Conservation (phyloP, 1,140 invertebrate genomes). For the Coelopa frigida region DNA sequence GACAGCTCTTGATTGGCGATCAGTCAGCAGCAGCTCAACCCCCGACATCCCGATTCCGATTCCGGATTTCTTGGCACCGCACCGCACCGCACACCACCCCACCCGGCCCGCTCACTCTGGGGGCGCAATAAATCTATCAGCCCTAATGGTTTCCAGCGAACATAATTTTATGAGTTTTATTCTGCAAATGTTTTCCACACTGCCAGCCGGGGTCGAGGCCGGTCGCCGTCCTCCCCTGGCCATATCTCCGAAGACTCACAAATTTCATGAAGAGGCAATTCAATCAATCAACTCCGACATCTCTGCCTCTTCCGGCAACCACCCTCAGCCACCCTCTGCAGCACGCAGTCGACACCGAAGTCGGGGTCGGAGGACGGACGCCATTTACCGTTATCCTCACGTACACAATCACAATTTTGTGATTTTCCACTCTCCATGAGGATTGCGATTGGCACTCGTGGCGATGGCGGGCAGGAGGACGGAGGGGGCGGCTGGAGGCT, state of each 20-base stretch:
- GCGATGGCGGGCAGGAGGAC: too few relatives aligned
- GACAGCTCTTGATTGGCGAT: too few relatives aligned
- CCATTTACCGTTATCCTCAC: constrained; percentile 36
- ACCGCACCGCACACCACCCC: not conserved
- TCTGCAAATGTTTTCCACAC: constrained; percentile 16
- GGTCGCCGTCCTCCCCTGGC: too few relatives aligned
- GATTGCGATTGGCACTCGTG: too few relatives aligned
- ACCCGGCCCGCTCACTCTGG: not conserved
- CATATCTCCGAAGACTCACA: constrained; percentile 45
- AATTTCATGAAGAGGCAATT: constrained; percentile 46
- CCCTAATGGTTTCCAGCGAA: constrained; percentile 43
- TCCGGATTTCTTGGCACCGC: too few relatives aligned
- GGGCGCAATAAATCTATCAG: constrained; percentile 43
- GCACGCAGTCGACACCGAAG: too few relatives aligned
- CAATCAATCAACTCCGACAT: constrained; percentile 45
- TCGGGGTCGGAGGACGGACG: too few relatives aligned
- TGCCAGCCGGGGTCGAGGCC: too few relatives aligned
- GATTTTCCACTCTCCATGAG: not conserved
- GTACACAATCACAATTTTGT: constrained; percentile 35
- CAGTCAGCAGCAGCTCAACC: too few relatives aligned
- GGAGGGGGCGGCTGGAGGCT: too few relatives aligned
- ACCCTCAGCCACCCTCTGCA: not conserved
- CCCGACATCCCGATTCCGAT: too few relatives aligned
- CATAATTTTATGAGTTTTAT: constrained; percentile 46
- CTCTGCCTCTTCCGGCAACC: constrained; percentile 2